Conservation (phyloP, 2,113 vertebrate species). For the Saccopteryx bilineata region DNA sequence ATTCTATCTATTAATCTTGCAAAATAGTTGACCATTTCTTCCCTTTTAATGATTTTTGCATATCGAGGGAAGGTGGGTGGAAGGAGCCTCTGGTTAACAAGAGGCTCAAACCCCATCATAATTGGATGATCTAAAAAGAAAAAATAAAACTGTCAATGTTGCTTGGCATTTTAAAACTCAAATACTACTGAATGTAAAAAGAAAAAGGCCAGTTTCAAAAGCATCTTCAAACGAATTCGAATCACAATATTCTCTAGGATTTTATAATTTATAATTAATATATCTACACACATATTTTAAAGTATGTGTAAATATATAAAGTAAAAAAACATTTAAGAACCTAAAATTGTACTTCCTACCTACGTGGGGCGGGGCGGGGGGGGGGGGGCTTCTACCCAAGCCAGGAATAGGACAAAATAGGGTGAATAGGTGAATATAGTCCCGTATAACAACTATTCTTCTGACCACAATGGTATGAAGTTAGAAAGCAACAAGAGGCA, state of each 20-base stretch:
- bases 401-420: slow-evolving; percentile 9
- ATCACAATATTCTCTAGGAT: slow-evolving; percentile 20
- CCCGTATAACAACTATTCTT: not conserved
- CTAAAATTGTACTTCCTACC: not conserved
- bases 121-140: slow-evolving; percentile 95
- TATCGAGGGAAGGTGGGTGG: slow-evolving; percentile 99
- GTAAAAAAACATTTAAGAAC: not conserved
- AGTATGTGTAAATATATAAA: not conserved
- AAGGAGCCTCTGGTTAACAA: slow-evolving; percentile 98
- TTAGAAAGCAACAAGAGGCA: not conserved
- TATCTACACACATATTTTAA: not conserved
- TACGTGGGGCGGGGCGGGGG: not conserved
- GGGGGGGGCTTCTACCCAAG: not conserved
- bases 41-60: slow-evolving; percentile 99
- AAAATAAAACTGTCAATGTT: slow-evolving; percentile 34
- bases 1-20: slow-evolving; percentile 97
- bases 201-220: slow-evolving; percentile 59
- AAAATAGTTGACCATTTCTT: slow-evolving; percentile 99
- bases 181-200: slow-evolving; percentile 60
- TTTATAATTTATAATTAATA: slow-evolving; percentile 44
- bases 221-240: slow-evolving; percentile 41
- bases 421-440: not conserved
- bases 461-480: not conserved
- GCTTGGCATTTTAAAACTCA: slow-evolving; percentile 56
- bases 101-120: slow-evolving; percentile 99